Evolutionary conservation across 2,797 vertebrate species (phyloP).

Genomic region (Sebastes nivosus): DNA sequence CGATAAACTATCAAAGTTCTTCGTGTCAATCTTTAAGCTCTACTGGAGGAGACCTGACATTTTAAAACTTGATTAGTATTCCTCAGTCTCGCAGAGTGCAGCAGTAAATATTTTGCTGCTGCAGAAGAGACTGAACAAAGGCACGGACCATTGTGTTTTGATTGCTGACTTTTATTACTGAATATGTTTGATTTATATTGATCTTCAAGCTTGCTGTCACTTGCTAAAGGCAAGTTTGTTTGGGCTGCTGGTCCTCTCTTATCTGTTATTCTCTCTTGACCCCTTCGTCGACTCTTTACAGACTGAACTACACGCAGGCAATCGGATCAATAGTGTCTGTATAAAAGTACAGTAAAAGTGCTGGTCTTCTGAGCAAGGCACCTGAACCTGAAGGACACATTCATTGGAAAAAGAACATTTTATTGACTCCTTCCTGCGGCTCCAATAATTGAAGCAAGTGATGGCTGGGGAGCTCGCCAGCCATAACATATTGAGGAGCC

Average conservation of each 20-base stretch:
- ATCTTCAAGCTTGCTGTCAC: background rate
- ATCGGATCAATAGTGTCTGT: background rate
- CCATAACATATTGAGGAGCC: conserved; percentile 53
- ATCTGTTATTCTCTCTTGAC: background rate
- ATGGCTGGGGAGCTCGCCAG: conserved; percentile 21
- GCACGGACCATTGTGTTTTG: background rate
- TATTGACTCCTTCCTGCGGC: conserved; percentile 31
- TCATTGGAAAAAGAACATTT: conserved; percentile 29
- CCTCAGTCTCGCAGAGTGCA: background rate
- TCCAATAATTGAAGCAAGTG: conserved; percentile 44
- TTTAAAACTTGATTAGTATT: conserved; percentile 15
- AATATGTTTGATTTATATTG: background rate
- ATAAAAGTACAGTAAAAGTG: background rate
- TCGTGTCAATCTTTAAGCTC: background rate
- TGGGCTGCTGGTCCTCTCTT: background rate
- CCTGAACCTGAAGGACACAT: conserved; percentile 46
- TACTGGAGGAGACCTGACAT: background rate
- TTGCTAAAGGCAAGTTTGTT: background rate
- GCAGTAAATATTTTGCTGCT: background rate
- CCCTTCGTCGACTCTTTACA: background rate
- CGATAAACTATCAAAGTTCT: background rate
- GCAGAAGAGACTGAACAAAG: background rate
- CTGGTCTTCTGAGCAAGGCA: background rate
- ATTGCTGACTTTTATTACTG: background rate
- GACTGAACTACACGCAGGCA: background rate